A percentile compares a stretch with the other conserved stretches of the same genome.
These are phyloP conservation scores for Onychomys arenicola DNA, from an alignment of 2,797 vertebrate genomes.

Conservation along the genomic window DNA sequence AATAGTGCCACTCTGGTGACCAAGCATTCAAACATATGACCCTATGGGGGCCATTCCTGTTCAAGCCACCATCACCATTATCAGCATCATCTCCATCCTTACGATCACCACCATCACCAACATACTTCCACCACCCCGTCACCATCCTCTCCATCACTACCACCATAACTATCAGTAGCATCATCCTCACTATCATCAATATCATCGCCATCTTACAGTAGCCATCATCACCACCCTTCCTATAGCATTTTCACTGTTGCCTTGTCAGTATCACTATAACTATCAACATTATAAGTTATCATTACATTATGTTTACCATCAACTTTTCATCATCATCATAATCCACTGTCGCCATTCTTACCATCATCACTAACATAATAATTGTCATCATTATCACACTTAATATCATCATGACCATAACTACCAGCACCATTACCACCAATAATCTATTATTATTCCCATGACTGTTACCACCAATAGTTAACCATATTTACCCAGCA, in stretches of 20 bases:
- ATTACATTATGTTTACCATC: neutral
- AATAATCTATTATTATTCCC: neutral
- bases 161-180: neutral
- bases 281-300: neutral
- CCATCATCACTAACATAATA: neutral
- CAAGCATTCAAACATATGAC: neutral
- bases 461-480: neutral
- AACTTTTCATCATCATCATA: neutral
- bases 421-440: neutral
- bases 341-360: fast-evolving
- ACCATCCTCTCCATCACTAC: no score
- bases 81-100: neutral
- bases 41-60: no score
- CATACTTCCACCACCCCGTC: neutral
- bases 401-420: neutral
- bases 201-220: neutral
- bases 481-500: neutral
- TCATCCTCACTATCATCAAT: neutral
- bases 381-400: neutral
- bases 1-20: neutral
- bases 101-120: neutral
- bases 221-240: neutral
- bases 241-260: neutral
- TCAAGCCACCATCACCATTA: neutral
- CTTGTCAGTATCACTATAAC: neutral